Conservation (phyloP, 2,113 vertebrate species). For the Calyptomena viridis region DNA sequence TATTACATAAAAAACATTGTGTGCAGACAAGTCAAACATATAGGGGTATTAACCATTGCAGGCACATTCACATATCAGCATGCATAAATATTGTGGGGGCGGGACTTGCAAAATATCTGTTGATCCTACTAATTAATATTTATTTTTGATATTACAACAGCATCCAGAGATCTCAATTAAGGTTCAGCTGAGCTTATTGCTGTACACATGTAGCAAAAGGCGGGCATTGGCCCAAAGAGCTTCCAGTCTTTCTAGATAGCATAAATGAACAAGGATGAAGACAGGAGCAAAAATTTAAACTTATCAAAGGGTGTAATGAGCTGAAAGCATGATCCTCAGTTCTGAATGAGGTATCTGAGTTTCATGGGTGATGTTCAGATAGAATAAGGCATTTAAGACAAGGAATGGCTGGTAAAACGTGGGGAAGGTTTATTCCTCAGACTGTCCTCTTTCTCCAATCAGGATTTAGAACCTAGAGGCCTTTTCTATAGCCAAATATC, state of each 20-base stretch:
- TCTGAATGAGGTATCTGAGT: neutral
- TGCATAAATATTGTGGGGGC: neutral
- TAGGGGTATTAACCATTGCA: constrained; percentile 6
- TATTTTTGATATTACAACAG: constrained; percentile 44
- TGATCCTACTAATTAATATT: constrained; percentile 46
- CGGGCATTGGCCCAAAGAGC: neutral
- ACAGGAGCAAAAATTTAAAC: neutral
- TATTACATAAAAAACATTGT: neutral
- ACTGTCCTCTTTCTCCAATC: neutral
- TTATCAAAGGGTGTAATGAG: neutral
- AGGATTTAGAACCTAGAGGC: neutral
- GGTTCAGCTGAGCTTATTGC: neutral
- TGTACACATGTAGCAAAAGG: neutral
- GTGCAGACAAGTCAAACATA: neutral
- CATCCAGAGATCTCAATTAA: constrained; percentile 11
- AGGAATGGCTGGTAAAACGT: neutral
- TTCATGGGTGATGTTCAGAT: neutral
- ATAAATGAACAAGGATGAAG: neutral
- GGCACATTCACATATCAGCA: neutral
- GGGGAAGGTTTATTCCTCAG: neutral
- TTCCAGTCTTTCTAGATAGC: neutral
- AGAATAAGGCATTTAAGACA: neutral
- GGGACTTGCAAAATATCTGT: constrained; percentile 36
- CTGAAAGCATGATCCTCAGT: neutral
- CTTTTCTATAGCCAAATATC: neutral